These are phyloP conservation scores for Dipodomys merriami DNA, from an alignment of 2,113 vertebrate genomes.

Conservation along the genomic window DNA sequence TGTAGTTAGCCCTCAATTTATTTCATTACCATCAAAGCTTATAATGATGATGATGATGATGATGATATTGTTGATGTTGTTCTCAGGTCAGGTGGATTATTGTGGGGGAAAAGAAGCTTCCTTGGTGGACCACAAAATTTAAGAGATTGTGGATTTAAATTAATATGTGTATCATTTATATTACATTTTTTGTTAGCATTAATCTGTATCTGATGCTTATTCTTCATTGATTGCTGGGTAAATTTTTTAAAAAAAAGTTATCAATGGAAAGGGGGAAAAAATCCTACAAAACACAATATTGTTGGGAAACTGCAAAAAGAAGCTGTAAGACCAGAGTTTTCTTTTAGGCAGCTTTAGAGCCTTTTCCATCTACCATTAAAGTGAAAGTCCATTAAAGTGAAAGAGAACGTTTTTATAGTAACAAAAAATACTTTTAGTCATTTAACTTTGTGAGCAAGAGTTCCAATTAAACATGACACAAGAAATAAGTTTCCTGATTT, in stretches of 20 bases:
- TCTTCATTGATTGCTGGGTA: not conserved
- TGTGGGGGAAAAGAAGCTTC: not conserved
- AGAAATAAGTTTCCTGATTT: not conserved
- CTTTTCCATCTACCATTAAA: not conserved
- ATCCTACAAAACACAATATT: not conserved
- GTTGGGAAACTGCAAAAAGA: no score
- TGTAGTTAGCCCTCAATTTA: not conserved
- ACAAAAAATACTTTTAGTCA: not conserved
- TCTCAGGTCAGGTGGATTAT: not conserved
- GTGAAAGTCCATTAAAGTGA: not conserved
- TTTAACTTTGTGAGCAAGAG: conserved; percentile 34
- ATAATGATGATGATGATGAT: not conserved
- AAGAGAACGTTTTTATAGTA: conserved; percentile 22
- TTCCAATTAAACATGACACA: conserved; percentile 20
- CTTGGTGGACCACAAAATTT: not conserved
- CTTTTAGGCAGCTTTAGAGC: not conserved
- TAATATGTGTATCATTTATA: conserved; percentile 1
- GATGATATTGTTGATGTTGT: not conserved
- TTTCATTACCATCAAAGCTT: not conserved
- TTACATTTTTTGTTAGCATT: not conserved
- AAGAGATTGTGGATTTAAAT: conserved; percentile 22
- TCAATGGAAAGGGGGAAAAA: not conserved
- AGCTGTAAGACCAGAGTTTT: no score
- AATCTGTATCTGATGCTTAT: not conserved
- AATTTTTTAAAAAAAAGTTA: not conserved